Conservation (phyloP, 2,113 vertebrate species). For the Crocuta crocuta region DNA sequence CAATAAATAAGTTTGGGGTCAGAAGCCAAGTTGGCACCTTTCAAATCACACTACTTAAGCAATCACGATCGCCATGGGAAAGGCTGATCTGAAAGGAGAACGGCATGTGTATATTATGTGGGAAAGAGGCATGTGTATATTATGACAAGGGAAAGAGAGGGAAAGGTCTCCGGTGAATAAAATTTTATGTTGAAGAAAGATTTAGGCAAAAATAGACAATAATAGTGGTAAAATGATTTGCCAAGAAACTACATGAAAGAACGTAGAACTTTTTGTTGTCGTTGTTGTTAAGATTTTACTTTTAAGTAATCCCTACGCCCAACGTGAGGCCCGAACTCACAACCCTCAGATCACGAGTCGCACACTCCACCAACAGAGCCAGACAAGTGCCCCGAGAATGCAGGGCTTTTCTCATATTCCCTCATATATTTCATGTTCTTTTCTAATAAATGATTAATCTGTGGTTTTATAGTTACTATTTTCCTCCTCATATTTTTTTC, state of each 20-base stretch:
- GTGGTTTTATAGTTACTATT: background rate
- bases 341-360: too few species aligned
- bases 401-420: background rate
- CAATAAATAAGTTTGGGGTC: background rate
- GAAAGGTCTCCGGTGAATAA: background rate
- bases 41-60: background rate
- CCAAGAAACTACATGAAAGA: background rate
- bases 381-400: background rate
- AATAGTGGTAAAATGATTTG: background rate
- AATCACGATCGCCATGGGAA: background rate
- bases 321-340: too few species aligned
- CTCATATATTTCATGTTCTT: background rate
- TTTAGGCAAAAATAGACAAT: background rate
- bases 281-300: too few species aligned
- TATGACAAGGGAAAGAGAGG: background rate
- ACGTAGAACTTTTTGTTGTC: background rate
- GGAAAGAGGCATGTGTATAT: background rate
- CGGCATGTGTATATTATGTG: background rate
- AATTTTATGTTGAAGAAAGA: background rate
- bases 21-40: background rate
- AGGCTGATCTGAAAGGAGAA: background rate
- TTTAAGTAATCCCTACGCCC: too few species aligned
- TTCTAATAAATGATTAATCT: background rate
- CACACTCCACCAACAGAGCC: too few species aligned
- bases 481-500: background rate